Evolutionary conservation across 2,113 vertebrate genomes (phyloP).

Genomic region (Phylloscopus trochiloides): DNA sequence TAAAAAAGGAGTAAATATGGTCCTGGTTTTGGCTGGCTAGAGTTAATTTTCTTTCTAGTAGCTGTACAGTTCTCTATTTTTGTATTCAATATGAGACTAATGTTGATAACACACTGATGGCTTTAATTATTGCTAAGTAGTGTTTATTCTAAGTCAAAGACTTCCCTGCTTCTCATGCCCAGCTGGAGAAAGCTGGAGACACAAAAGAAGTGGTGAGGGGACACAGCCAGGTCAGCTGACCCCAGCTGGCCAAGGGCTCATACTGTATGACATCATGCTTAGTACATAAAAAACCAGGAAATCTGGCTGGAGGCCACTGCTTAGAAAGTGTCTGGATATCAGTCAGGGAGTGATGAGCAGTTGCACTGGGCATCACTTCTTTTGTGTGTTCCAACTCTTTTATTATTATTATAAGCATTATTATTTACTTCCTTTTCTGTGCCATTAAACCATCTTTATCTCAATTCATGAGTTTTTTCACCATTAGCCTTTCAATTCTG

Average conservation of each 20-base stretch:
- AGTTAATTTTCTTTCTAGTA: not conserved
- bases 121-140: not conserved
- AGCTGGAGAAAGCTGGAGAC: not conserved
- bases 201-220: not conserved
- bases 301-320: not conserved
- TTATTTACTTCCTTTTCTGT: not conserved
- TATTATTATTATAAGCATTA: not conserved
- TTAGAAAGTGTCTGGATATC: not conserved
- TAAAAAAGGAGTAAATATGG: not conserved
- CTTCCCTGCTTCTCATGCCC: not conserved
- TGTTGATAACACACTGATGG: not conserved
- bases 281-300: not conserved
- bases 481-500: not conserved
- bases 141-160: not conserved
- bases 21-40: not conserved
- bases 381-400: not conserved
- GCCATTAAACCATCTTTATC: not conserved
- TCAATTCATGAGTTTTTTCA: not conserved
- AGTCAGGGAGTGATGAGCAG: accelerated
- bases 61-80: not conserved
- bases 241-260: not conserved
- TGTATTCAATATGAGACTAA: not conserved
- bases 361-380: not conserved
- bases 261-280: not conserved
- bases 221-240: not conserved